Evolutionary conservation across 2,113 vertebrate genomes (phyloP).

Genomic region (Gallinago undulata): DNA sequence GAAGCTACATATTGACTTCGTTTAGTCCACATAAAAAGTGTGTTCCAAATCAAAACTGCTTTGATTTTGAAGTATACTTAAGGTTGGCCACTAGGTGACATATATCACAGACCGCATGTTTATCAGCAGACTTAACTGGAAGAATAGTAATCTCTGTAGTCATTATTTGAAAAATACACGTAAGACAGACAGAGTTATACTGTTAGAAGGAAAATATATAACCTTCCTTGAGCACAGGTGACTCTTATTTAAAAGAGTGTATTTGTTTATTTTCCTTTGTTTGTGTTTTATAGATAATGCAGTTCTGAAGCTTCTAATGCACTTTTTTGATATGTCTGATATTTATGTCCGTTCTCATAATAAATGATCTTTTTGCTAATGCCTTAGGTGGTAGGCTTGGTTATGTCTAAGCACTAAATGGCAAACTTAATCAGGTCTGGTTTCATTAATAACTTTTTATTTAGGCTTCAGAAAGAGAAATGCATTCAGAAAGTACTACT

Average conservation of each 20-base stretch:
- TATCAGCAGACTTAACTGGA: neutral
- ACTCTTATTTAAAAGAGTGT: neutral
- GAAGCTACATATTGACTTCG: neutral
- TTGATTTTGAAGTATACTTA: neutral
- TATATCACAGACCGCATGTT: neutral
- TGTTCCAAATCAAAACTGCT: neutral
- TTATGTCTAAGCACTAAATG: neutral
- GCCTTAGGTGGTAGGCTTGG: neutral
- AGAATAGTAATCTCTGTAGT: neutral
- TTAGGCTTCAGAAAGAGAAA: neutral
- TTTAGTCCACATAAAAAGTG: neutral
- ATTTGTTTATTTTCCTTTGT: neutral
- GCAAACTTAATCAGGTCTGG: neutral
- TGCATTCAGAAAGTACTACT: neutral
- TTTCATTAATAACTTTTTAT: neutral
- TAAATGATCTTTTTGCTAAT: neutral
- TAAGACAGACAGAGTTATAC: neutral
- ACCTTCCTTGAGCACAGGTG: accelerated
- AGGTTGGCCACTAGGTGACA: neutral
- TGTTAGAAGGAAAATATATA: neutral
- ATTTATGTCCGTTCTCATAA: neutral
- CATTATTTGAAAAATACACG: neutral
- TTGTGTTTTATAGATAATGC: neutral
- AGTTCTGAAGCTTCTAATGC: conserved; percentile 4
- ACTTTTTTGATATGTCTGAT: neutral